These are phyloP conservation scores for Pitta sordida DNA, from an alignment of 2,113 vertebrate genomes.

Conservation along the genomic window DNA sequence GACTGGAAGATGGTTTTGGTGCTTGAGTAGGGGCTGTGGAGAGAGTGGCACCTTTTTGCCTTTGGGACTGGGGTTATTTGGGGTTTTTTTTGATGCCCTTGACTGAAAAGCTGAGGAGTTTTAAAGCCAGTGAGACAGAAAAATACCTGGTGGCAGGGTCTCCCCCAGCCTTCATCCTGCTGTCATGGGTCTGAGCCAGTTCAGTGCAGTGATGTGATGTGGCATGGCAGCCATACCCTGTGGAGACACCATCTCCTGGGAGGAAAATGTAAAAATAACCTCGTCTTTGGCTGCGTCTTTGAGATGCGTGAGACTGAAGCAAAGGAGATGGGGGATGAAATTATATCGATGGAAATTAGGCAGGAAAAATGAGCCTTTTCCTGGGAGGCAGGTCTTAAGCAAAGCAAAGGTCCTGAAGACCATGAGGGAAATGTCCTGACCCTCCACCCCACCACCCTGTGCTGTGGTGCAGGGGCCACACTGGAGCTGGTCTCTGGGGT, in stretches of 20 bases:
- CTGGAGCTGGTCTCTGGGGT: background rate
- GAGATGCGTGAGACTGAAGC: background rate
- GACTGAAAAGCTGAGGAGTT: background rate
- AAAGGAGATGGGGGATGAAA: background rate
- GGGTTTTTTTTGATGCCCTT: background rate
- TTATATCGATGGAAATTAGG: background rate
- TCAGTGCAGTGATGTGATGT: background rate
- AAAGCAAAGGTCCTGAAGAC: background rate
- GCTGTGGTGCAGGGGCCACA: background rate
- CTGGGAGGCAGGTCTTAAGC: background rate
- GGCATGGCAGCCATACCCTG: background rate
- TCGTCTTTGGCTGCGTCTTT: background rate
- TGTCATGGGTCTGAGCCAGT: background rate
- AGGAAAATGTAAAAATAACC: conserved; percentile 30
- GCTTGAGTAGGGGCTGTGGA: background rate
- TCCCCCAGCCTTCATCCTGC: background rate
- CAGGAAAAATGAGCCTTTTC: background rate
- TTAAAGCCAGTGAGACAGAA: background rate
- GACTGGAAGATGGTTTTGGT: background rate
- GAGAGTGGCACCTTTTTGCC: background rate
- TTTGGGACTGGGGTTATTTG: background rate
- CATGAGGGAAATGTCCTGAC: rapidly evolving
- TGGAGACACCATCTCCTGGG: background rate
- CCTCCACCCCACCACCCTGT: background rate
- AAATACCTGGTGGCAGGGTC: background rate